Conservation (phyloP, 1,140 invertebrate species). For the Listronotus oregonensis region DNA sequence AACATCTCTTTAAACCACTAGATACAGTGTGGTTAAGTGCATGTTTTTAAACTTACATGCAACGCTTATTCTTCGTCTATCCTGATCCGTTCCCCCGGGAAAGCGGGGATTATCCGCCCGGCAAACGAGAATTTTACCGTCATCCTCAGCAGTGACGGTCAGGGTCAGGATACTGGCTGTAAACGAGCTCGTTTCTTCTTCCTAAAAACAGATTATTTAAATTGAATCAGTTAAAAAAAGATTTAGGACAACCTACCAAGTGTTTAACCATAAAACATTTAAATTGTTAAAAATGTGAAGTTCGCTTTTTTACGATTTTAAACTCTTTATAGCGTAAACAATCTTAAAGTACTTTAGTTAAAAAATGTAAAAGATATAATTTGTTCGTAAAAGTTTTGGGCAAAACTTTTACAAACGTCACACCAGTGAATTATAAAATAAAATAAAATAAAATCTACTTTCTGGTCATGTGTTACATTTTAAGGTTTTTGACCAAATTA, state of each 20-base stretch:
- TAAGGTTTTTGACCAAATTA: too few species aligned
- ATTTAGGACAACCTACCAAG: neutral
- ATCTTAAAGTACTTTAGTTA: too few species aligned
- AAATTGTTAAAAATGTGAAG: too few species aligned
- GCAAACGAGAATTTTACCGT: constrained; percentile 81
- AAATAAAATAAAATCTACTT: too few species aligned
- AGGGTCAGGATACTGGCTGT: constrained; percentile 77
- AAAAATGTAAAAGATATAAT: too few species aligned
- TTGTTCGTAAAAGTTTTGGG: too few species aligned
- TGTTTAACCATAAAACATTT: neutral
- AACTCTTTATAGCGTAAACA: too few species aligned
- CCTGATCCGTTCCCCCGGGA: constrained; percentile 77
- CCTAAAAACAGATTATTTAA: constrained; percentile 42
- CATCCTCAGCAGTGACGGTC: constrained; percentile 74
- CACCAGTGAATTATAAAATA: too few species aligned
- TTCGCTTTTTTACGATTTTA: too few species aligned
- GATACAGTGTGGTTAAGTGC: neutral
- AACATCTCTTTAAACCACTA: too few species aligned
- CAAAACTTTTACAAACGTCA: too few species aligned
- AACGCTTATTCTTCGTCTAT: constrained; percentile 76
- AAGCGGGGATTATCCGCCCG: constrained; percentile 88
- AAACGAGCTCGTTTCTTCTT: constrained; percentile 51
- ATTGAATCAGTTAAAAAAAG: constrained; percentile 1
- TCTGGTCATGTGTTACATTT: too few species aligned
- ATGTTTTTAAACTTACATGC: constrained; percentile 70